A percentile compares a stretch with the other conserved stretches of the same genome.
These are phyloP conservation scores for Thomomys bottae DNA, from an alignment of 2,113 vertebrate species.

Conservation along the genomic window DNA sequence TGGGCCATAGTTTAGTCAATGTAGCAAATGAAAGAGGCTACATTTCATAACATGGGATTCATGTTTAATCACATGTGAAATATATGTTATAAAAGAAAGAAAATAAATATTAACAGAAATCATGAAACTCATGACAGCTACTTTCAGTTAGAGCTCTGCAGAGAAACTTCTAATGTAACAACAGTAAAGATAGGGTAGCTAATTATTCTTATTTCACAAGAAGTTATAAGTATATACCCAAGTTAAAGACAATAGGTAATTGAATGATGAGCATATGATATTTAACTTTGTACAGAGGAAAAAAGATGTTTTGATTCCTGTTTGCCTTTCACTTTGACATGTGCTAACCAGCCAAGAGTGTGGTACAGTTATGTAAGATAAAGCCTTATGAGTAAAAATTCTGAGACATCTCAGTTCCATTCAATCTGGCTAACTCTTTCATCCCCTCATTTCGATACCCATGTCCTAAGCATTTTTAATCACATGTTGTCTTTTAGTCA, in stretches of 20 bases:
- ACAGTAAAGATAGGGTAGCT: not conserved
- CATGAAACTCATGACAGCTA: not conserved
- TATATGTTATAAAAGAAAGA: not conserved
- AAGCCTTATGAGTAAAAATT: not conserved
- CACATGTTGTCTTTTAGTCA: not conserved
- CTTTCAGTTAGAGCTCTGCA: not conserved
- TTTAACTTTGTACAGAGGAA: conserved; percentile 17
- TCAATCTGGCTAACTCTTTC: not conserved
- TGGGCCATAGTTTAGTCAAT: not conserved
- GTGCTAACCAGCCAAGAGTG: not conserved
- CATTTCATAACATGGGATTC: not conserved
- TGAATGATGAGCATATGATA: not conserved
- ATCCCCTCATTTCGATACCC: not conserved
- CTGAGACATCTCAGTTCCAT: conserved; percentile 8
- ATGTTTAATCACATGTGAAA: not conserved
- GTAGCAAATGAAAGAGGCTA: not conserved
- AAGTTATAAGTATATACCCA: not conserved
- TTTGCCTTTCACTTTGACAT: not conserved
- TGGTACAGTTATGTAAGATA: not conserved
- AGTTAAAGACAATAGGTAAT: not conserved
- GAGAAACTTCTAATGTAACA: not conserved
- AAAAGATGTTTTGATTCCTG: not conserved
- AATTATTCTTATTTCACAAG: not conserved
- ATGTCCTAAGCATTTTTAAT: not conserved
- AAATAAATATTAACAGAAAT: not conserved